Evolutionary conservation across 2,113 vertebrate genomes (phyloP).

Genomic region (Natator depressus): DNA sequence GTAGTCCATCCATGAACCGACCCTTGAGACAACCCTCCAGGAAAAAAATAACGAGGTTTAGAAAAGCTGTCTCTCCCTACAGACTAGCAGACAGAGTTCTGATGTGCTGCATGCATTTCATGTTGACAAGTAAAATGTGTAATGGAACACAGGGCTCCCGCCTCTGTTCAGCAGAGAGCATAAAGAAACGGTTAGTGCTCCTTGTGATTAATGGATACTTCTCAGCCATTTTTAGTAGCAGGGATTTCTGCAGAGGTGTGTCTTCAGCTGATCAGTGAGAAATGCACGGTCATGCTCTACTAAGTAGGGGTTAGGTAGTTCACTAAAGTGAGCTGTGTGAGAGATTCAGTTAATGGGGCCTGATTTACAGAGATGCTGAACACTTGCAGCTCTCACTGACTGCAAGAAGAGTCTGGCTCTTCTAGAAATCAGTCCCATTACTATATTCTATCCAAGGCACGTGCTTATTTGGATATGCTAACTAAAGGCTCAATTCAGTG

Average conservation of each 20-base stretch:
- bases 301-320: neutral
- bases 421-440: neutral
- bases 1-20: neutral
- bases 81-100: neutral
- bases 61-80: neutral
- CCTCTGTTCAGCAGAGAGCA: neutral
- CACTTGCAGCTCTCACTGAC: neutral
- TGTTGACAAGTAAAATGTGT: neutral
- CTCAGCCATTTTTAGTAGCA: neutral
- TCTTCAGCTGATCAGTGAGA: neutral
- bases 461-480: neutral
- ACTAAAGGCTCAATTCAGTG: neutral
- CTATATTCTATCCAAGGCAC: neutral
- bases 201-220: neutral
- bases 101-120: rapidly evolving
- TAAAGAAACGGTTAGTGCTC: neutral
- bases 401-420: neutral
- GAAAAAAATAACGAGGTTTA: neutral
- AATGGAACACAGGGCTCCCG: neutral
- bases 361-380: neutral
- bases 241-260: neutral
- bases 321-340: neutral
- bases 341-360: neutral
- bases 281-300: neutral
- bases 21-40: neutral